Base-by-base conservation (phyloP, 2,113 vertebrate genomes). In the Amblyopsis rosae region DNA sequence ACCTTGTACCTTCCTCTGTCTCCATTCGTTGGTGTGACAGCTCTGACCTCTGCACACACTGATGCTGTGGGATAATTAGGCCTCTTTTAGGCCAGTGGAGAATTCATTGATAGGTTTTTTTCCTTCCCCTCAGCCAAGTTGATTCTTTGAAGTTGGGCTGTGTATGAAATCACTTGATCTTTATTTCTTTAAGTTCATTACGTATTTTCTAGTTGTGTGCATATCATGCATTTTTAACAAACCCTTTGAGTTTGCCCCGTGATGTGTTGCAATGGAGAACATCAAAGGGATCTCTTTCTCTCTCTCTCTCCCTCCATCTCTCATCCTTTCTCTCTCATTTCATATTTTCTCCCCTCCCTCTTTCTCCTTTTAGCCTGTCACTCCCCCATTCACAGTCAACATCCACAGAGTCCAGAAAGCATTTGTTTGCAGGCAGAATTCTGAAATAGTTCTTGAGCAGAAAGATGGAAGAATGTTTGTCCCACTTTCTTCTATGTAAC, bases 211-310 rank as follows among this genome's bases (percentile, higher is more conserved):
- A 95, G 93, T 96, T 95, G 96, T 91, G 93, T 94, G 93, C 94
- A 95, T 95, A 95, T 95, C 94, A 96, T 97, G 95, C 96, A 97
- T 98, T 96, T 96, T 98, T 96, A 97, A 97, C 95, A 93, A 94
- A 95, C 93, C 93, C 95, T 97, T 96, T 96, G 95, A 96, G 94
- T 95, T 96, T 93, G 93, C 93, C 95, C 84, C 83, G 91, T 95
- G 95, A 96, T 95, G 93, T 94, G 94, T 95, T 94, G 93, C 95
- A 93, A 90, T 89, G 84, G 88, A 50, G 77, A 94, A 96, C 95
- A 96, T 98, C 95, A 98, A 98, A 99, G 93, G 72, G 62, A 71
- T 80, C 70, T 53, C 68, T 73, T 72, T 58, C 62, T 75, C 50
- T 56, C 75, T 41, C 56, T n/a, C 59, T 56, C 33, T 46, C 53